Evolutionary conservation across 1,140 invertebrate genomes (phyloP).

Genomic region (Bombus difficillimus): DNA sequence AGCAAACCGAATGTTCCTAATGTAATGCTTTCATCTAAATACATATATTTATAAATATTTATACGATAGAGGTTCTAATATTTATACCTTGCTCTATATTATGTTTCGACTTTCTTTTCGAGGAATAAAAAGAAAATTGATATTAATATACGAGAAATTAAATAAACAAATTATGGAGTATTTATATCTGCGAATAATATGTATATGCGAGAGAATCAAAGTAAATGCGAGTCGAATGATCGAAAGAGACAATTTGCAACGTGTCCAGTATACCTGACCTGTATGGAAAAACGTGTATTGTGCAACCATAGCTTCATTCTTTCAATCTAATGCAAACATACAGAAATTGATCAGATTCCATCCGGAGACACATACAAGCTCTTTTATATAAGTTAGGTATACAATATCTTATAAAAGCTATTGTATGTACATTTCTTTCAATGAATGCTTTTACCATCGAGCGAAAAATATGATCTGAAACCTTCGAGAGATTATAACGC

Average conservation of each 20-base stretch:
- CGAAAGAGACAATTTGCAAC: slow-evolving; percentile 31
- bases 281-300: slow-evolving; percentile 33
- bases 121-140: slow-evolving; percentile 36
- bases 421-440: slow-evolving; percentile 24
- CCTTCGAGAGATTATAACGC: slow-evolving; percentile 20
- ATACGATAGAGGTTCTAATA: slow-evolving; percentile 58
- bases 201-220: slow-evolving; percentile 40
- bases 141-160: slow-evolving; percentile 40
- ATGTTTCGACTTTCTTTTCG: slow-evolving; percentile 56
- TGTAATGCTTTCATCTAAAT: slow-evolving; percentile 74
- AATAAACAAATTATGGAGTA: slow-evolving; percentile 46
- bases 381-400: slow-evolving; percentile 47
- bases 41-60: slow-evolving; percentile 68
- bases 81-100: slow-evolving; percentile 60
- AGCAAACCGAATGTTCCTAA: slow-evolving; percentile 74
- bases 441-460: slow-evolving; percentile 39
- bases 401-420: slow-evolving; percentile 19
- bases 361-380: not conserved
- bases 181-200: slow-evolving; percentile 46
- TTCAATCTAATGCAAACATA: not conserved
- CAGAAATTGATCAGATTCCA: not conserved
- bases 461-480: slow-evolving; percentile 50
- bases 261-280: slow-evolving; percentile 40
- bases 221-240: slow-evolving; percentile 45
- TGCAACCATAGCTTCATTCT: not conserved